Evolutionary conservation across 2,113 vertebrate genomes (phyloP), one percentile per base, ranked within the genome.

Genomic region (Strix uralensis): DNA sequence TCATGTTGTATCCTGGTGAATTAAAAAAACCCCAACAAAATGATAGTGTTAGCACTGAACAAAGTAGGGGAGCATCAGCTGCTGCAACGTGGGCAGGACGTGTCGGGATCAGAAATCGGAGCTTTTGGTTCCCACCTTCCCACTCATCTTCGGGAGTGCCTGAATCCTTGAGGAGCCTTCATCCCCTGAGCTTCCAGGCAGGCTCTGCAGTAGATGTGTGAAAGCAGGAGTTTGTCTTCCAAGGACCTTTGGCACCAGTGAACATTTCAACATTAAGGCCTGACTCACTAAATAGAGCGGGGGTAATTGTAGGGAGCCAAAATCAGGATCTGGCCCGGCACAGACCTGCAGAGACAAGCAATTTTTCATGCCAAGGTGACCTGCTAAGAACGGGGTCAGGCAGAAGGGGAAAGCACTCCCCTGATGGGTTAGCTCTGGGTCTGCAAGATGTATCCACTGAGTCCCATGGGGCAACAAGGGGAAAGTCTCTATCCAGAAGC

Each of bases 121-220:
- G 5, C 36, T 77, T 94, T 75, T 58, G n/a, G 22, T 94, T 95
- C 75, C 65, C 82, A 92, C 66, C 44, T 85, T 95, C 94, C 74
- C 67, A 80, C 82, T 36, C n/a, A 42, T 73, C 55, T 86, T 55
- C n/a, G 42, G 34, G 38, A 90, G 7, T 29, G 34, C 85, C 55
- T 72, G 74, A 80, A 86, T 58, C 36, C 30, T 67, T 38, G 44
- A 88, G 51, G 29, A 89, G 22, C 70, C 57, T 82, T 59, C 46
- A 58, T 30, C 59, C 55, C 23, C 55, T 54, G 32, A 86, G 59
- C 34, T 83, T 78, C 72, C 88, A 86, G 59, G 49, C 59, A 88
- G 63, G 32, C n/a, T 81, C 65, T 63, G 69, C 63, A 55, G 63
- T 10, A 46, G 8, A 38, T 5, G 4, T 42, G 27, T 67, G 47